These are phyloP conservation scores for Chitala chitala DNA, from an alignment of 2,113 vertebrate species.

Conservation along the genomic window DNA sequence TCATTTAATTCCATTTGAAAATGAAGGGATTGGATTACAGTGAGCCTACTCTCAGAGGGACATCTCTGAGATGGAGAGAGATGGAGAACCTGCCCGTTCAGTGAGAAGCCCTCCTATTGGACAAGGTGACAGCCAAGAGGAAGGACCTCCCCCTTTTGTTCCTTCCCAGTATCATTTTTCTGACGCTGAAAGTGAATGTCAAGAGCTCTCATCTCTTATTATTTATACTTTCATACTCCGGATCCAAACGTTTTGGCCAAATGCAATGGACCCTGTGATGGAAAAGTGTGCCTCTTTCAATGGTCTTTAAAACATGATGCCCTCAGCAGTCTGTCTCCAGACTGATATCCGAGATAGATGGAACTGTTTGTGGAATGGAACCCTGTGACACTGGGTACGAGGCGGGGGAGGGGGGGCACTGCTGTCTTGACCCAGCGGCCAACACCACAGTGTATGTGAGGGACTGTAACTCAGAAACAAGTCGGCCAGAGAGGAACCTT, in stretches of 20 bases:
- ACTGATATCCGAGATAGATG: not conserved
- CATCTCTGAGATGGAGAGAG: not conserved
- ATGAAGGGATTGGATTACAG: not conserved
- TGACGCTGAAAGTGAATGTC: not conserved
- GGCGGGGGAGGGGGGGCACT: not conserved
- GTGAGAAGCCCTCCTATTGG: not conserved
- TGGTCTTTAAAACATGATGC: not conserved
- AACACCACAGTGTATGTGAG: not conserved
- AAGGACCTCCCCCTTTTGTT: not conserved
- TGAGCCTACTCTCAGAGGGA: not conserved
- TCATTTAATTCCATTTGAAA: not conserved
- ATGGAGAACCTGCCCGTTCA: not conserved
- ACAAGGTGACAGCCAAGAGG: not conserved
- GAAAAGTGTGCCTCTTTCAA: not conserved
- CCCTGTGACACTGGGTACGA: not conserved
- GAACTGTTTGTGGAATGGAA: not conserved
- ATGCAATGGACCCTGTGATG: too few species aligned
- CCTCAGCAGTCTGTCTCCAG: not conserved
- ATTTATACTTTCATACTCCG: too few species aligned
- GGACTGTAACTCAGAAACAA: too few species aligned
- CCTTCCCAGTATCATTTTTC: not conserved
- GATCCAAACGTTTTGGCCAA: too few species aligned
- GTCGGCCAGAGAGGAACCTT: too few species aligned
- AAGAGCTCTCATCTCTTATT: constrained; percentile 1
- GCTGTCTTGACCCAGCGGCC: not conserved